These are phyloP conservation scores for Megaleporinus macrocephalus DNA, from an alignment of 2,113 vertebrate genomes.

Conservation along the genomic window DNA sequence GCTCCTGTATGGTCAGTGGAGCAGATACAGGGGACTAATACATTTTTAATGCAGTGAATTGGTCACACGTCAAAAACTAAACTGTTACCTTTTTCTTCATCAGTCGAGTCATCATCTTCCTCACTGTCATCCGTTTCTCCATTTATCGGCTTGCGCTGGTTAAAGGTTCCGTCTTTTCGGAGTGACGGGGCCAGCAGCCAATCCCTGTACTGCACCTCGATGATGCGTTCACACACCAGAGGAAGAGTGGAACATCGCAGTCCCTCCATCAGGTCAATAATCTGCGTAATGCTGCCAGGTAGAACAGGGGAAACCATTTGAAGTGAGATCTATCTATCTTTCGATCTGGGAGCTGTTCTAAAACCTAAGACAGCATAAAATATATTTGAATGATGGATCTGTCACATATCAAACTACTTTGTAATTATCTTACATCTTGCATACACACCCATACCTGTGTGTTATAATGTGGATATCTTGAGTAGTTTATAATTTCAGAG, in stretches of 20 bases:
- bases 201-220: slow-evolving; percentile 82
- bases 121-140: slow-evolving; percentile 52
- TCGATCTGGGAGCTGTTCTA: no score
- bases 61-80: not conserved
- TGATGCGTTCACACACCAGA: slow-evolving; percentile 84
- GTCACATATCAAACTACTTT: no score
- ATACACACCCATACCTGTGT: no score
- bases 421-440: no score
- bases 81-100: slow-evolving; percentile 68
- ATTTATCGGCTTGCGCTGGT: slow-evolving; percentile 62
- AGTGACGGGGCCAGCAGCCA: slow-evolving; percentile 85
- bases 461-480: no score
- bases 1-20: no score
- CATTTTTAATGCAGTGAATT: no score
- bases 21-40: no score
- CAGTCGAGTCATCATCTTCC: slow-evolving; percentile 46
- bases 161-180: slow-evolving; percentile 76
- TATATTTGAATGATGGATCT: no score
- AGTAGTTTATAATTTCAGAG: no score
- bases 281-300: slow-evolving; percentile 86
- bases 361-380: no score
- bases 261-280: slow-evolving; percentile 86
- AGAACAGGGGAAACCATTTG: not conserved
- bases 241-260: slow-evolving; percentile 76
- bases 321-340: not conserved